phyloP scores from a whole-genome alignment of 1,140 invertebrate species.

The Nymphalis io region DNA sequence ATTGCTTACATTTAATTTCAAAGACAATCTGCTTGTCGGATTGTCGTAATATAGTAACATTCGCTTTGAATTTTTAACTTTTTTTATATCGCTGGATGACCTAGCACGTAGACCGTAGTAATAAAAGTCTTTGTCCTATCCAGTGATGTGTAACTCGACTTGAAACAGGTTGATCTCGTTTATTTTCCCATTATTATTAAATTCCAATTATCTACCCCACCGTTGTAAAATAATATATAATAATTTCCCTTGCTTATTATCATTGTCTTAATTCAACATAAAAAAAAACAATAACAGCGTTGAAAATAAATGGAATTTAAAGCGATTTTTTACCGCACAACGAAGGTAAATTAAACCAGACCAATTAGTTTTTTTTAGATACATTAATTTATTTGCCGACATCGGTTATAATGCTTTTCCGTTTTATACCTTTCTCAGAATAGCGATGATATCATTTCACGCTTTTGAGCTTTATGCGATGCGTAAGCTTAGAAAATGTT shows the following conservation, averaged over 20 bases:
- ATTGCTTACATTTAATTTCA: no score
- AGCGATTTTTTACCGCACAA: background rate
- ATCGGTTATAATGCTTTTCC: conserved; percentile 32
- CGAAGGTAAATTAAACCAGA: conserved; percentile 30
- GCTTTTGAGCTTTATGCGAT: conserved; percentile 30
- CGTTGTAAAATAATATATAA: background rate
- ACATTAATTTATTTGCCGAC: conserved; percentile 28
- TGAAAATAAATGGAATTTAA: conserved; percentile 1
- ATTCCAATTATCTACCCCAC: conserved; percentile 46
- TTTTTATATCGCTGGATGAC: background rate
- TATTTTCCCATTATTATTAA: conserved; percentile 76
- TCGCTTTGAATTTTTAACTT: no score
- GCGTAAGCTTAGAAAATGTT: conserved; percentile 35
- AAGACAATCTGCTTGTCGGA: no score
- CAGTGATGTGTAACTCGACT: conserved; percentile 59
- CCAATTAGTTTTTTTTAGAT: conserved; percentile 42
- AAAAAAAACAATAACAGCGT: background rate
- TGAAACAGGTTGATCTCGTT: conserved; percentile 66
- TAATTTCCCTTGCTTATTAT: background rate
- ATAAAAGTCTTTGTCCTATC: conserved; percentile 68
- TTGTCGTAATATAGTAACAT: no score
- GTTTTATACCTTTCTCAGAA: conserved; percentile 42
- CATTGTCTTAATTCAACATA: background rate
- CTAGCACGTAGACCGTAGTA: conserved; percentile 24
- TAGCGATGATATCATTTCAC: conserved; percentile 38